These are phyloP conservation scores for Clytia hemisphaerica DNA, from an alignment of 30 jellyfish, hydroid and myxozoan species.

Conservation along the genomic window DNA sequence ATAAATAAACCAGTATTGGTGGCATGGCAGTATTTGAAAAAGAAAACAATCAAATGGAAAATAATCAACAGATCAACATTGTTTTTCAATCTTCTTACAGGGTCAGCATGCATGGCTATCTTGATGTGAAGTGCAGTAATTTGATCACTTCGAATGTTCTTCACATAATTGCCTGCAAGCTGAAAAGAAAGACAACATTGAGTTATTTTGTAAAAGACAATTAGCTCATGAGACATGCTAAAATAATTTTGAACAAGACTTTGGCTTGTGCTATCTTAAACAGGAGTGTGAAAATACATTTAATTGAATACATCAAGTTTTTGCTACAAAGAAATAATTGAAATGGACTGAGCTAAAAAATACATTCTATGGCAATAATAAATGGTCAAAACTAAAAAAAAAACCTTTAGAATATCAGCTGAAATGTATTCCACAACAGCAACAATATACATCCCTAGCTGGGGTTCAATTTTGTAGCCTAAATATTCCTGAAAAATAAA, in stretches of 20 bases:
- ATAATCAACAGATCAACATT: too few relatives aligned
- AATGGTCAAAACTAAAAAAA: too few relatives aligned
- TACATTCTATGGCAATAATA: too few relatives aligned
- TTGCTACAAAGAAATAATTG: too few relatives aligned
- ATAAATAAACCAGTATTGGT: too few relatives aligned
- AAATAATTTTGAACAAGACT: background rate
- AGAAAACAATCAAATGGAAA: too few relatives aligned
- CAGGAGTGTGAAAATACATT: too few relatives aligned
- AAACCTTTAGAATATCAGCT: slow-evolving; percentile 92
- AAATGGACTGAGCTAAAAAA: too few relatives aligned
- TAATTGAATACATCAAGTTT: too few relatives aligned
- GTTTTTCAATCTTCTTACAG: too few relatives aligned
- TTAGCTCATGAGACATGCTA: background rate
- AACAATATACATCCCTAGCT: slow-evolving; percentile 52
- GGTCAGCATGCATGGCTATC: slow-evolving; percentile 94
- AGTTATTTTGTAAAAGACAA: background rate
- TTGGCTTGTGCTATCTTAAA: background rate
- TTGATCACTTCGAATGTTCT: slow-evolving; percentile 68
- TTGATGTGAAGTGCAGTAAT: slow-evolving; percentile 78
- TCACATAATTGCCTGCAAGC: slow-evolving; percentile 98
- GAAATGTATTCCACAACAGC: slow-evolving; percentile 90
- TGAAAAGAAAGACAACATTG: background rate
- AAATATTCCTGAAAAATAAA: slow-evolving; percentile 69
- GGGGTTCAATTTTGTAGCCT: slow-evolving; percentile 74
- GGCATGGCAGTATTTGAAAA: too few relatives aligned